These are phyloP conservation scores for Eupithecia abbreviata DNA, from an alignment of 2,888 invertebrate genomes.

Conservation along the genomic window DNA sequence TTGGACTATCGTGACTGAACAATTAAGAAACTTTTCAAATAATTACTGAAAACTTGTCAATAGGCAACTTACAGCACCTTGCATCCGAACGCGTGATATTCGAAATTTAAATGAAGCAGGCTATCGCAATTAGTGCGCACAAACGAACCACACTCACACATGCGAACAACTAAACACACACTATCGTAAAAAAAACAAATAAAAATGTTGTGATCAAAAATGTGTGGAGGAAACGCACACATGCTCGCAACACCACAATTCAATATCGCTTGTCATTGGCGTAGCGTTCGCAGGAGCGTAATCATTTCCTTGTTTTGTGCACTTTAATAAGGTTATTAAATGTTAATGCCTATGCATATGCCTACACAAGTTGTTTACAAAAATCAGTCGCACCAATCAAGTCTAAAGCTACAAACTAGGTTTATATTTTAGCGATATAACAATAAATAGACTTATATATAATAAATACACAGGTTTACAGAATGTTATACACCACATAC, in stretches of 20 bases:
- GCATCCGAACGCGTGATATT: conserved; percentile 67
- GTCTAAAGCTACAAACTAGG: background rate
- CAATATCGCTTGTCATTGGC: conserved; percentile 80
- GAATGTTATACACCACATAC: too few relatives aligned
- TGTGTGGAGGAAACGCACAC: conserved; percentile 80
- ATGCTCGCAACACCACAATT: conserved; percentile 70
- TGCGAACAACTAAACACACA: conserved; percentile 63
- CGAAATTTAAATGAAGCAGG: conserved; percentile 84
- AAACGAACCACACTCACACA: conserved; percentile 46
- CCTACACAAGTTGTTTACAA: background rate
- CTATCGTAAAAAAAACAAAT: conserved; percentile 65
- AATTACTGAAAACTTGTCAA: conserved; percentile 12
- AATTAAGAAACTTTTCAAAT: background rate
- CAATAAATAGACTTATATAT: too few relatives aligned
- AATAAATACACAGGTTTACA: too few relatives aligned
- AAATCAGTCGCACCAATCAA: background rate
- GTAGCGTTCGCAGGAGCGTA: conserved; percentile 66
- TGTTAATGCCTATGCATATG: background rate
- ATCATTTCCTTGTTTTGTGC: conserved; percentile 44
- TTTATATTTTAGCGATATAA: background rate
- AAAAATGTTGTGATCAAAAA: conserved; percentile 81
- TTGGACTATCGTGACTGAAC: too few relatives aligned
- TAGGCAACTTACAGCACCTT: conserved; percentile 60
- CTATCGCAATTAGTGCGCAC: conserved; percentile 80
- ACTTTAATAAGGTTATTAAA: conserved; percentile 29